phyloP scores from a whole-genome alignment of 2,797 vertebrate species.

The Okamejei kenojei region DNA sequence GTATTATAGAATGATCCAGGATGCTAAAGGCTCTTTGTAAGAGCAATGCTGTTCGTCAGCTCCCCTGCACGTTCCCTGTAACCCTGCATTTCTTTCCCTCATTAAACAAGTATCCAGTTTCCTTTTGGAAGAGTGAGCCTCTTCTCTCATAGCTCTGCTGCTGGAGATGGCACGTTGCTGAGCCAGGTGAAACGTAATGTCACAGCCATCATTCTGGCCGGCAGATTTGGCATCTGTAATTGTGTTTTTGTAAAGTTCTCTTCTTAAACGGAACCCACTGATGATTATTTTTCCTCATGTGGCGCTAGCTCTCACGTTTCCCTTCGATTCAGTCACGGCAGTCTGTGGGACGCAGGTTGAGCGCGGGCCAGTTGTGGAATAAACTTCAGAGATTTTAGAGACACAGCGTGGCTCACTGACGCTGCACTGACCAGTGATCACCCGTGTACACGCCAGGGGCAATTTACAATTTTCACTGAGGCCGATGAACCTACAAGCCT shows the following conservation, averaged over 20 bases:
- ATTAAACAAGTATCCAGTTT: background rate
- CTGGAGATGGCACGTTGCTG: background rate
- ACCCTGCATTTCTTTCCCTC: background rate
- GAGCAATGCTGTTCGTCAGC: too few species aligned
- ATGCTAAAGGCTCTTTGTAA: background rate
- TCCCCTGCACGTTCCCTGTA: background rate
- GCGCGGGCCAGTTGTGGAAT: background rate
- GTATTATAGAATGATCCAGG: too few species aligned
- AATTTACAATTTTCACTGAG: too few species aligned
- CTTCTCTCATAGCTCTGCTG: background rate
- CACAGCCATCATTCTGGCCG: background rate
- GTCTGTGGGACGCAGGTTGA: background rate
- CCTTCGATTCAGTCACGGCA: too few species aligned
- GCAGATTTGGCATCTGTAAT: background rate
- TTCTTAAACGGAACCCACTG: too few species aligned
- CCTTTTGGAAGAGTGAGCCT: background rate
- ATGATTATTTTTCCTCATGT: too few species aligned
- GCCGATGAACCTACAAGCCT: too few species aligned
- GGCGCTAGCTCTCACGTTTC: background rate
- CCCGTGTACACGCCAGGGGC: too few species aligned
- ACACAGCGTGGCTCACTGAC: too few species aligned
- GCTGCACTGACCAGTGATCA: too few species aligned
- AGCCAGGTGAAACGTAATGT: background rate
- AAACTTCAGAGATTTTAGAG: too few species aligned
- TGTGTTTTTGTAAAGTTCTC: background rate